phyloP scores from a whole-genome alignment of 2,797 vertebrate genomes.

The Sebastes iracundus region DNA sequence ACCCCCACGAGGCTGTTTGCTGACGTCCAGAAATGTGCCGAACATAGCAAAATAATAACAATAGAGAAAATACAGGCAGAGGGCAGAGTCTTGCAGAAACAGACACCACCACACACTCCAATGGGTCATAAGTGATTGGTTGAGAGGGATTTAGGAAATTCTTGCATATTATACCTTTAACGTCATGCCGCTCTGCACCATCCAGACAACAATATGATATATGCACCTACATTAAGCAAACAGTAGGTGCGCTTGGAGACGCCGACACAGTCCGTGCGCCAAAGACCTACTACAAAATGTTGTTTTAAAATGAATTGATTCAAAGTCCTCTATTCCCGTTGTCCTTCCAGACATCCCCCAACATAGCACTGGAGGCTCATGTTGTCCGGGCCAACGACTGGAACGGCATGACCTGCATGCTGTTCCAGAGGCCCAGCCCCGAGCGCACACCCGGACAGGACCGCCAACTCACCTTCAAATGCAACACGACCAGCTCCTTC shows the following conservation, averaged over 20 bases:
- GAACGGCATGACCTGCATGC: constrained; percentile 95
- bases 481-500: constrained; percentile 92
- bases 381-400: constrained; percentile 89
- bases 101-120: too few species aligned
- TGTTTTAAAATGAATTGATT: neutral
- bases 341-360: constrained; percentile 90
- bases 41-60: too few species aligned
- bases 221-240: neutral
- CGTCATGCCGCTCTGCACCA: neutral
- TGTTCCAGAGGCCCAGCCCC: constrained; percentile 89
- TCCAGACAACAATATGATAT: neutral
- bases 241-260: neutral
- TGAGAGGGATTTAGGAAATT: too few species aligned
- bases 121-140: too few species aligned
- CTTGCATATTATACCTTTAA: neutral
- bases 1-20: too few species aligned
- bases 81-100: too few species aligned
- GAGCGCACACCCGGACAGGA: constrained; percentile 86
- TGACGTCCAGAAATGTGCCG: too few species aligned
- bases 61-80: too few species aligned
- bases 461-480: constrained; percentile 96
- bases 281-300: neutral
- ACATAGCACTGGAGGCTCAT: constrained; percentile 95
- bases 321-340: neutral
- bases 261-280: neutral